Evolutionary conservation across 2,113 vertebrate species (phyloP).

Genomic region (Tenrec ecaudatus): DNA sequence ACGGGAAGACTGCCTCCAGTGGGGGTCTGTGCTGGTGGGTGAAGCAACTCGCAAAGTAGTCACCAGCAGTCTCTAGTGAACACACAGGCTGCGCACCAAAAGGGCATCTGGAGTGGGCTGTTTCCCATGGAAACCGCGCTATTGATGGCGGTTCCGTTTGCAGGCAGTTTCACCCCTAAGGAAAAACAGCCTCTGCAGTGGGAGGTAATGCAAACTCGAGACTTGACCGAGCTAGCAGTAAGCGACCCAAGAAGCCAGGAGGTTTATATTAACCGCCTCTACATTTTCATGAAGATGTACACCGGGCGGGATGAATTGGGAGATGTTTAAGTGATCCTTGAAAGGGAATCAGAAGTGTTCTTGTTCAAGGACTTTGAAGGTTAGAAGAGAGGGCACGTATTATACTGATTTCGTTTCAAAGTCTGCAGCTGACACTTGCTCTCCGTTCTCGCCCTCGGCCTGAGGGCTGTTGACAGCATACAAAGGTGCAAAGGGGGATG

Average conservation of each 20-base stretch:
- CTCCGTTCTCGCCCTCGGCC: background rate
- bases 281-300: slow-evolving; percentile 26
- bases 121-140: background rate
- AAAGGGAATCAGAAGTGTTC: slow-evolving; percentile 42
- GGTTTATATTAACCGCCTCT: background rate
- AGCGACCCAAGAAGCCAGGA: slow-evolving; percentile 37
- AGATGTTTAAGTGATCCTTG: slow-evolving; percentile 19
- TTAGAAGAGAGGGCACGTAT: background rate
- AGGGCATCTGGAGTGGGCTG: background rate
- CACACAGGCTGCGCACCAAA: too few species aligned
- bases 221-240: background rate
- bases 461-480: background rate
- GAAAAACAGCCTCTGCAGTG: slow-evolving; percentile 36
- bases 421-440: background rate
- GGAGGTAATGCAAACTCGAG: slow-evolving; percentile 1
- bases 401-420: background rate
- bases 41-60: background rate
- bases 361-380: background rate
- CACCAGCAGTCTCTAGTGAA: background rate
- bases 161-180: background rate
- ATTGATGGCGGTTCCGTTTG: background rate
- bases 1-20: background rate
- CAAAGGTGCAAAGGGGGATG: slow-evolving; percentile 16
- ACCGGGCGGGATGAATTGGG: slow-evolving; percentile 15
- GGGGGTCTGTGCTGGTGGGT: background rate